These are phyloP conservation scores for Daubentonia madagascariensis DNA, from an alignment of 2,113 vertebrate species.

Conservation along the genomic window DNA sequence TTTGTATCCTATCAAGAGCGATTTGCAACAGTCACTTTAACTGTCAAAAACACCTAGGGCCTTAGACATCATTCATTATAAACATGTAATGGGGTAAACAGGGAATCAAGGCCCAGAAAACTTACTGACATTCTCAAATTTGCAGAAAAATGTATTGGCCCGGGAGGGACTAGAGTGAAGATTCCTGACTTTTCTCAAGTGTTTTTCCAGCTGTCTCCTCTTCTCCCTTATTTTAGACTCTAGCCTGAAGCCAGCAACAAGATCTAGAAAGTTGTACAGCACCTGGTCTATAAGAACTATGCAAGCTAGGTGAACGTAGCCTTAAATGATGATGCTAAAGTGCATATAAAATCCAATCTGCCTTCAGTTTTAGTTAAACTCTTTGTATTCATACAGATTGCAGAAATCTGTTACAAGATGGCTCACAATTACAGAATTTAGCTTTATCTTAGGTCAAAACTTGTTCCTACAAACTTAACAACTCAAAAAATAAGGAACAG, in stretches of 20 bases:
- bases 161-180: background rate
- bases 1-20: background rate
- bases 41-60: background rate
- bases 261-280: background rate
- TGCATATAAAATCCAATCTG: background rate
- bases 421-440: background rate
- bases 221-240: background rate
- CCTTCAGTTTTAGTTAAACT: background rate
- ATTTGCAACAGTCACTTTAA: background rate
- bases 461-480: background rate
- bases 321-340: background rate
- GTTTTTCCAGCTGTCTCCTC: background rate
- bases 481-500: background rate
- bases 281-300: background rate
- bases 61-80: background rate
- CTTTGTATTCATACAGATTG: background rate
- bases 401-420: background rate
- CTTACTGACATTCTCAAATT: background rate
- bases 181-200: background rate
- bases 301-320: background rate
- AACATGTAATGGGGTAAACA: background rate
- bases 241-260: background rate
- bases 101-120: background rate
- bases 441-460: background rate
- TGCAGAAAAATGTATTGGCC: background rate